phyloP scores from a whole-genome alignment of 2,797 vertebrate species.

The Characodon lateralis region DNA sequence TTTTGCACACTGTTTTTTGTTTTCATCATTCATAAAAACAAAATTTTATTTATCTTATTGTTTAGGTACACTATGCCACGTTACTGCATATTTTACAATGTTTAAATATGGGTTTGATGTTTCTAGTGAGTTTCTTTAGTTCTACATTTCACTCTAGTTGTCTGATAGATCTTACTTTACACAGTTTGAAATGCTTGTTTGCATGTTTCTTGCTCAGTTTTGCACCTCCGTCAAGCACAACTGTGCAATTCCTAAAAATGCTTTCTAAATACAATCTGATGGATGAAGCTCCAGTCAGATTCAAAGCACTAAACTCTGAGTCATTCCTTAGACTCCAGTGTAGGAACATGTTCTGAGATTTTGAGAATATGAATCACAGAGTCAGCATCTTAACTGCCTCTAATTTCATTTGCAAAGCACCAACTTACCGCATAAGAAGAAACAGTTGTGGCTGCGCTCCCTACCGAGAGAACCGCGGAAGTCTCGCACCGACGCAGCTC shows the following conservation, averaged over 20 bases:
- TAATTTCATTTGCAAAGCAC: slow-evolving; percentile 6
- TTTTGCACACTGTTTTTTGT: not conserved
- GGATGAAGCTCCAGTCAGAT: not conserved
- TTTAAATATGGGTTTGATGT: not conserved
- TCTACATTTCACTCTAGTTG: not conserved
- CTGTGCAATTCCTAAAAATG: not conserved
- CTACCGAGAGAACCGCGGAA: slow-evolving; percentile 73
- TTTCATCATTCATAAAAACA: not conserved
- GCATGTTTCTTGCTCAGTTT: not conserved
- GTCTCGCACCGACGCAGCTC: slow-evolving; percentile 55
- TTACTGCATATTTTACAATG: not conserved
- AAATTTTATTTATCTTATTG: not conserved
- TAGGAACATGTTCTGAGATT: too few species aligned
- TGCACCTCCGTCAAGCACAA: not conserved
- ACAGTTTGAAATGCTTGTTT: not conserved
- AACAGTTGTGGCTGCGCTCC: slow-evolving; percentile 31
- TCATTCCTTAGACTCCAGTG: too few species aligned
- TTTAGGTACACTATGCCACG: not conserved
- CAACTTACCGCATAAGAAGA: slow-evolving; percentile 78
- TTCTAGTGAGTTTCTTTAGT: not conserved
- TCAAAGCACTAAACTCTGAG: slow-evolving; percentile 6
- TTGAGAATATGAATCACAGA: too few species aligned
- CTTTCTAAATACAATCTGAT: not conserved
- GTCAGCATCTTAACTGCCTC: not conserved
- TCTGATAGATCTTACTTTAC: not conserved